These are phyloP conservation scores for Sylvilagus bachmani DNA, from an alignment of 2,113 vertebrate genomes.

Conservation along the genomic window DNA sequence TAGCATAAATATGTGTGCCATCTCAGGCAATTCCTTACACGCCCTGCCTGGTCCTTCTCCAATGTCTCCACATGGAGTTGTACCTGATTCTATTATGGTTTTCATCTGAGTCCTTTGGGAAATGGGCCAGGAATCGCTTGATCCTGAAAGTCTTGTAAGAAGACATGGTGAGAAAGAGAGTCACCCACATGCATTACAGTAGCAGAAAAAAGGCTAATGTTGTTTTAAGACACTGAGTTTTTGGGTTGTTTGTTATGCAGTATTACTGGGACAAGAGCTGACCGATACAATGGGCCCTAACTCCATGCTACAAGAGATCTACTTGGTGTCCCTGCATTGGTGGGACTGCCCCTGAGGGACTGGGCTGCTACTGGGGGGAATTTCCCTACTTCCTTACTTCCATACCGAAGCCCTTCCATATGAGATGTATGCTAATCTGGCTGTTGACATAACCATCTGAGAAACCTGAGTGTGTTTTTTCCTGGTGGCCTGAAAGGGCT, in stretches of 20 bases:
- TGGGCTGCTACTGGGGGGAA: not conserved
- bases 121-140: no score
- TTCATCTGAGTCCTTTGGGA: no score
- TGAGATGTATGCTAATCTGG: not conserved
- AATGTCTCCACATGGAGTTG: no score
- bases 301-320: not conserved
- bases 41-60: no score
- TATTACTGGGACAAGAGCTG: not conserved
- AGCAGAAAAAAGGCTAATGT: not conserved
- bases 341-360: not conserved
- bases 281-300: not conserved
- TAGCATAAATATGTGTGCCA: no score
- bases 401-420: not conserved
- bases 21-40: no score
- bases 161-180: no score
- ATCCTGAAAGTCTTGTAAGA: no score
- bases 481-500: not conserved
- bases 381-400: not conserved
- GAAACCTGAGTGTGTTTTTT: not conserved
- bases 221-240: not conserved
- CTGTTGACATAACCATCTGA: not conserved
- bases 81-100: no score
- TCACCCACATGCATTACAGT: no score
- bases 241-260: not conserved
- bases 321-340: not conserved